Evolutionary conservation across 1,140 invertebrate species (phyloP).

Genomic region (Dinothrombium tinctorium): DNA sequence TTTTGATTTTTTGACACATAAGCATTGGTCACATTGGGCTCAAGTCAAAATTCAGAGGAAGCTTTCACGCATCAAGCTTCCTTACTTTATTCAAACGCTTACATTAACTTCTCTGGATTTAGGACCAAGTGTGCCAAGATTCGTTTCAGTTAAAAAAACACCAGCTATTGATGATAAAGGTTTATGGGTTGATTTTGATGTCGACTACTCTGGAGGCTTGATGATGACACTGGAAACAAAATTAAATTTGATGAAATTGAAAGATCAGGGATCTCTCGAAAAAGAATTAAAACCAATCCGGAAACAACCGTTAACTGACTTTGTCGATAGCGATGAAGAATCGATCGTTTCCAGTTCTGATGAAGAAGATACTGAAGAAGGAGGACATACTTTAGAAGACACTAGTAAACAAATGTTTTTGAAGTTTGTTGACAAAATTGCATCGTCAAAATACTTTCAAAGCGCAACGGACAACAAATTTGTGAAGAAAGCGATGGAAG

Average conservation of each 20-base stretch:
- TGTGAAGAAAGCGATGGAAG: constrained; percentile 26
- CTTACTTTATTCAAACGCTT: constrained; percentile 65
- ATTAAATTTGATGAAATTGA: constrained; percentile 71
- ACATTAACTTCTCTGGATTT: constrained; percentile 46
- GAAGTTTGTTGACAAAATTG: constrained; percentile 64
- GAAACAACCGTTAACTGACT: background rate
- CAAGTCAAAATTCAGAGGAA: constrained; percentile 57
- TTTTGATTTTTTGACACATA: constrained; percentile 46
- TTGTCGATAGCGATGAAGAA: background rate
- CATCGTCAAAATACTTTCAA: constrained; percentile 73
- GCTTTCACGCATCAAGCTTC: constrained; percentile 57
- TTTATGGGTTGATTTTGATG: constrained; percentile 72
- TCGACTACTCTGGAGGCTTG: constrained; percentile 64
- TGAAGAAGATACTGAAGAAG: constrained; percentile 8
- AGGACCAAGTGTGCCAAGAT: constrained; percentile 44
- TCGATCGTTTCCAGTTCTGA: constrained; percentile 9
- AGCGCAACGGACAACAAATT: constrained; percentile 32
- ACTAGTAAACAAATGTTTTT: constrained; percentile 36
- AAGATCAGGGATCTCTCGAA: constrained; percentile 15
- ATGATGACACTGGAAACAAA: constrained; percentile 83
- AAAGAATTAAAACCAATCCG: background rate
- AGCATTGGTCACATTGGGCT: constrained; percentile 30
- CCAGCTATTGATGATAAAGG: constrained; percentile 51
- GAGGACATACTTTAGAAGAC: constrained; percentile 5
- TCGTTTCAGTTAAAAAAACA: constrained; percentile 45